phyloP scores from a whole-genome alignment of 2,888 invertebrate genomes.

The Drosophila diplacantha region DNA sequence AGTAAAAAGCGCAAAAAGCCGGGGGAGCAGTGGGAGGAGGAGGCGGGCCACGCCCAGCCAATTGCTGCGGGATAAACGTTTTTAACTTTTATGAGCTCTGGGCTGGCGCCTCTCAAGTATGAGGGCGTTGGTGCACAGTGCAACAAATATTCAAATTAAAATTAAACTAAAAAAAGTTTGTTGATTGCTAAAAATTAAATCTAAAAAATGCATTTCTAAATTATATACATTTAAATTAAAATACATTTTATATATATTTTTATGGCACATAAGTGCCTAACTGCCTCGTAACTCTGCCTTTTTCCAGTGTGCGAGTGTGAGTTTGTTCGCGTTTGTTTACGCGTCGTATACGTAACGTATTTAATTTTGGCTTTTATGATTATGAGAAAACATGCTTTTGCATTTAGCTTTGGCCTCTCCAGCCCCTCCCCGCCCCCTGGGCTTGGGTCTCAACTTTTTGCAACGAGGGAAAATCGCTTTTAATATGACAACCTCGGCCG shows the following conservation, averaged over 20 bases:
- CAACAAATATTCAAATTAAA: neutral
- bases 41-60: conserved; percentile 45
- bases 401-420: conserved; percentile 52
- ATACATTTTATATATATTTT: neutral
- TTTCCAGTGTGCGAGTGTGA: conserved; percentile 14
- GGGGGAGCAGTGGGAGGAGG: neutral
- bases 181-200: too few relatives aligned
- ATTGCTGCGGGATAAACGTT: conserved; percentile 67
- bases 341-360: conserved; percentile 68
- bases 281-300: neutral
- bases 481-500: conserved; percentile 38
- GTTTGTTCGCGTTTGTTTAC: conserved; percentile 56
- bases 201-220: neutral
- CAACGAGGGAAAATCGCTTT: conserved; percentile 34
- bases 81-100: conserved; percentile 63
- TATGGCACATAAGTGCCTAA: too few relatives aligned
- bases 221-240: neutral
- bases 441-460: conserved; percentile 11
- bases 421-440: neutral
- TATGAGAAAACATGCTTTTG: conserved; percentile 70
- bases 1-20: conserved; percentile 36
- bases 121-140: conserved; percentile 1
- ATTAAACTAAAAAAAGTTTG: neutral
- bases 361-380: conserved; percentile 73
- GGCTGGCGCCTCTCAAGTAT: conserved; percentile 32